phyloP scores from a whole-genome alignment of 2,888 invertebrate genomes.

The Sepioteuthis lessoniana region DNA sequence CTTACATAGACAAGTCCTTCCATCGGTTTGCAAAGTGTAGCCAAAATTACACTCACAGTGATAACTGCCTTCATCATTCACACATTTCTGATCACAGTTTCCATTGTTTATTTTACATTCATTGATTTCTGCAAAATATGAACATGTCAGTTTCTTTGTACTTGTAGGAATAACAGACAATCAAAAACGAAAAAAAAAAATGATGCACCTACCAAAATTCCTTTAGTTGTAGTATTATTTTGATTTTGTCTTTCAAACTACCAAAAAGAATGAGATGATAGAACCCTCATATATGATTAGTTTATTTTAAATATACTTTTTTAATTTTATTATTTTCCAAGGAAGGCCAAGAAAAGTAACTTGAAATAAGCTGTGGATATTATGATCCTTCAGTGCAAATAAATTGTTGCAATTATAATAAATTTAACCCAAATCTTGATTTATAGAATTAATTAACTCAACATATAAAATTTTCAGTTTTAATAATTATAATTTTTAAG shows the following conservation, averaged over 20 bases:
- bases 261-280: background rate
- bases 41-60: background rate
- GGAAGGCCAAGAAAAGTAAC: too few relatives aligned
- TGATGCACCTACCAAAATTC: too few relatives aligned
- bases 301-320: background rate
- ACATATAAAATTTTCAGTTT: too few relatives aligned
- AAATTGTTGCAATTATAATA: too few relatives aligned
- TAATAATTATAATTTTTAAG: too few relatives aligned
- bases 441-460: too few relatives aligned
- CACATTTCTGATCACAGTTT: background rate
- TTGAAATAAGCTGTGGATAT: too few relatives aligned
- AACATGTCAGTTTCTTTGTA: background rate
- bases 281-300: background rate
- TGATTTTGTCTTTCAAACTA: background rate
- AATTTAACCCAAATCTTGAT: too few relatives aligned
- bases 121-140: background rate
- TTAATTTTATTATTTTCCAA: background rate
- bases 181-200: background rate
- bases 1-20: background rate
- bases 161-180: background rate
- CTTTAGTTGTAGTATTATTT: too few relatives aligned
- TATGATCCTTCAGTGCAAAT: too few relatives aligned
- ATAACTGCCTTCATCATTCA: conserved; percentile 33
- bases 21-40: background rate
- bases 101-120: background rate